Conservation (phyloP, 2,113 vertebrate species). For the Bos indicus region DNA sequence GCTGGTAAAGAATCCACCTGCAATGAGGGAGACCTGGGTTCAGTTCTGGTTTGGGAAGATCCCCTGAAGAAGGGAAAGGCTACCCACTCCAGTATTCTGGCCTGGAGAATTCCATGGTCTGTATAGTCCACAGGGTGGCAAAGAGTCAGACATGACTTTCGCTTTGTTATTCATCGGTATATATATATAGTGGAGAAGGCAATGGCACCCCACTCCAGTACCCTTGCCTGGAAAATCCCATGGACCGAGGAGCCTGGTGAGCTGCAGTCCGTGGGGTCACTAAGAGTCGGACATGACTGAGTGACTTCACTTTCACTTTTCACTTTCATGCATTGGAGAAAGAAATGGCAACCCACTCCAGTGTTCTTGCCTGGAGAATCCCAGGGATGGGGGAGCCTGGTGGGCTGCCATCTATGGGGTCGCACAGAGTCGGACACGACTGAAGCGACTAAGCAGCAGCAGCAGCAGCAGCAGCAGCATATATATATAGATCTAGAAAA, state of each 20-base stretch:
- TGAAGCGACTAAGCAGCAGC: too few relatives aligned
- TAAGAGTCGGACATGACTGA: neutral
- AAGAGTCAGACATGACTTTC: neutral
- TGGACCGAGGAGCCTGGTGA: neutral
- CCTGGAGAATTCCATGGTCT: neutral
- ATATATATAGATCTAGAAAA: neutral
- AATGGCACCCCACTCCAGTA: neutral
- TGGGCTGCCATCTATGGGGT: too few relatives aligned
- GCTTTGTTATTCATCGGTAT: neutral
- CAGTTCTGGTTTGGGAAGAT: neutral
- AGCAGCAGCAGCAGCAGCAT: neutral
- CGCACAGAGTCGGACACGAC: too few relatives aligned
- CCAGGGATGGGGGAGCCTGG: too few relatives aligned
- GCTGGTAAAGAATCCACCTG: neutral
- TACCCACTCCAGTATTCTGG: neutral
- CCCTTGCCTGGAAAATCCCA: neutral
- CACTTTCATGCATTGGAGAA: too few relatives aligned
- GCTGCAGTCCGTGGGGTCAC: neutral
- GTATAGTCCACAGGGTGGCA: neutral
- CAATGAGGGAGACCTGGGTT: neutral
- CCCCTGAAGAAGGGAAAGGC: neutral
- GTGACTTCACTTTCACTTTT: neutral
- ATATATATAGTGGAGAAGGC: neutral
- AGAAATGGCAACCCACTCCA: too few relatives aligned
- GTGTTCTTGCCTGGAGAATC: too few relatives aligned